A percentile compares a stretch with the other conserved stretches of the same genome.
Conservation (phyloP, 2,113 vertebrate genomes). For the Corydoras sp. region DNA sequence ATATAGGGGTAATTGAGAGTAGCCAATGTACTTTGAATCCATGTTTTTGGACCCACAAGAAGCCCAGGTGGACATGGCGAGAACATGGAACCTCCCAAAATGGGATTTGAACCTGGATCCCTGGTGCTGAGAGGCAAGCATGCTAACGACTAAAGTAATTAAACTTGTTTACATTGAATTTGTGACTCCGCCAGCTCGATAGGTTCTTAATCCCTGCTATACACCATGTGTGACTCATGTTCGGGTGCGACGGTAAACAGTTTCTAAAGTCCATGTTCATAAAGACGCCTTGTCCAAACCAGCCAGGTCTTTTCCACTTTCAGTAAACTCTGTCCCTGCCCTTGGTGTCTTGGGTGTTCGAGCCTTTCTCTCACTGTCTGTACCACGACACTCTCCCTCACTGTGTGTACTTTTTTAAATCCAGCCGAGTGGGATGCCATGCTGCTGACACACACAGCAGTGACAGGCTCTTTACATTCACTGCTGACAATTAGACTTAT, state of each 20-base stretch:
- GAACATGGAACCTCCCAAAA: too few species aligned
- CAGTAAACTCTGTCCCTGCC: conserved; percentile 1
- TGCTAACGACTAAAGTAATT: too few species aligned
- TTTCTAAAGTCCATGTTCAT: too few species aligned
- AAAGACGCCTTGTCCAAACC: conserved; percentile 24
- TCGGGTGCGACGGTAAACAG: not conserved
- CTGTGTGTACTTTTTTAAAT: conserved; percentile 51
- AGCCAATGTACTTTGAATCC: too few species aligned
- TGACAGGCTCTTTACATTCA: conserved; percentile 70
- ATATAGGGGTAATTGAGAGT: too few species aligned
- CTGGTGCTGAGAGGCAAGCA: too few species aligned
- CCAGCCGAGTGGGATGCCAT: conserved; percentile 49
- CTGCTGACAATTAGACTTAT: conserved; percentile 70
- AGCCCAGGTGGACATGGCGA: too few species aligned
- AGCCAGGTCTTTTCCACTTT: not conserved
- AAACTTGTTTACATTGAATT: too few species aligned
- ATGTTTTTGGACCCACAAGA: too few species aligned
- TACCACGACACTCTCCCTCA: conserved; percentile 24
- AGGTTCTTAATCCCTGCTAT: not conserved
- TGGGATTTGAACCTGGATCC: too few species aligned
- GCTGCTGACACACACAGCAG: conserved; percentile 58
- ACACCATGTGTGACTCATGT: not conserved
- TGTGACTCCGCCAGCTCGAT: too few species aligned
- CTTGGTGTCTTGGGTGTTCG: conserved; percentile 25
- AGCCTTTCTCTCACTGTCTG: conserved; percentile 19